Conservation (phyloP, 2,888 invertebrate species). For the Rhagium mordax region DNA sequence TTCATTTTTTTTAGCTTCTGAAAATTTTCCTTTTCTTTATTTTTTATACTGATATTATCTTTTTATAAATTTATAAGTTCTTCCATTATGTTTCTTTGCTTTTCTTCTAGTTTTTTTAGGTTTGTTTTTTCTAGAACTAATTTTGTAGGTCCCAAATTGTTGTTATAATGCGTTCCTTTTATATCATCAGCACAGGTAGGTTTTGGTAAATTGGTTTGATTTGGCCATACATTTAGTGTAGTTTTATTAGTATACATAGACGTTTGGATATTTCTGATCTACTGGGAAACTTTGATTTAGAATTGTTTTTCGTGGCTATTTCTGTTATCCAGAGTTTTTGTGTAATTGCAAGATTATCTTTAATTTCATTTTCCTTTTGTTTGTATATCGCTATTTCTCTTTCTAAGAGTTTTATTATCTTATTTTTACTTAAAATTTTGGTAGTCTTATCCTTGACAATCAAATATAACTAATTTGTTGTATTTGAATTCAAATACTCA, state of each 20-base stretch:
- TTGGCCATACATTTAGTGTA: no score
- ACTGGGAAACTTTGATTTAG: neutral
- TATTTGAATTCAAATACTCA: neutral
- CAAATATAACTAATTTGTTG: neutral
- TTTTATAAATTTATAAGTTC: neutral
- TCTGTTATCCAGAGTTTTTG: neutral
- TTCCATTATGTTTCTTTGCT: neutral
- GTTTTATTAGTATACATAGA: neutral
- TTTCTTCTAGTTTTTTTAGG: neutral
- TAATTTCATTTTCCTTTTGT: neutral
- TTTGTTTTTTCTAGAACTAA: neutral
- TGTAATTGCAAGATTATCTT: neutral
- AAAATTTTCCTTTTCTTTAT: neutral
- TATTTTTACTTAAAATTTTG: neutral
- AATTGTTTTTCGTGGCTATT: neutral
- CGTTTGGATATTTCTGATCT: neutral
- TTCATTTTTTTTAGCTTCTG: neutral
- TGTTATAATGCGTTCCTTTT: neutral
- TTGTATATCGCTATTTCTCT: neutral
- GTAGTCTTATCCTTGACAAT: neutral
- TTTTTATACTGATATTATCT: neutral
- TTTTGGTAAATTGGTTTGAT: neutral
- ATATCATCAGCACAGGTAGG: neutral
- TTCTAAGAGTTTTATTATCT: neutral
- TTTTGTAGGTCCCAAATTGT: neutral